Evolutionary conservation across 1,140 invertebrate genomes (phyloP).

Genomic region (Pogonomyrmex californicus): DNA sequence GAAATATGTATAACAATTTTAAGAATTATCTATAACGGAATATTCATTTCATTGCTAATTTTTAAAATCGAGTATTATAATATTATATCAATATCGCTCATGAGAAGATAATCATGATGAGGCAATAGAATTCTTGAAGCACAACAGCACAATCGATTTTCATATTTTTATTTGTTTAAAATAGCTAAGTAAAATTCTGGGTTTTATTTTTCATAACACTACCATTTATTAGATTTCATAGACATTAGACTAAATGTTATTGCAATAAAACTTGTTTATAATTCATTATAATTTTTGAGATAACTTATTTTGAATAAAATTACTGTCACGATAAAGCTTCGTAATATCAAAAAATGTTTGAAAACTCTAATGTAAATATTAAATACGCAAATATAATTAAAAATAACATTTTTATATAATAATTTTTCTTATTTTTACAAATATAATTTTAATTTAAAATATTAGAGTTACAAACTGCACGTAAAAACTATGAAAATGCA

Average conservation of each 20-base stretch:
- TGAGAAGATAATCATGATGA: background rate
- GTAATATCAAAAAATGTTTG: background rate
- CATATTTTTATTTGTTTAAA: background rate
- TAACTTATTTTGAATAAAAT: background rate
- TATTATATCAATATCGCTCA: background rate
- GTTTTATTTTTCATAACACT: background rate
- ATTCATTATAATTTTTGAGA: background rate
- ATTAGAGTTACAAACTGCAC: background rate
- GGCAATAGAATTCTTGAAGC: background rate
- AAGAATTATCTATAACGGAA: no score
- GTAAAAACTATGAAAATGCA: conserved; percentile 12
- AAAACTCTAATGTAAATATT: background rate
- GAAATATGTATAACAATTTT: background rate
- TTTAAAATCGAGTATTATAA: background rate
- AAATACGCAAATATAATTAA: background rate
- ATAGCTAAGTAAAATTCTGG: background rate
- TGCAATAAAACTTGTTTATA: background rate
- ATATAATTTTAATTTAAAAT: background rate
- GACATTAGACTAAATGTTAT: background rate
- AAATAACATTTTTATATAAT: background rate
- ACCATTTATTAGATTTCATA: background rate
- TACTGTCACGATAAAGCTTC: background rate
- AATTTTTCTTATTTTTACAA: background rate
- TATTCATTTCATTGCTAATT: background rate
- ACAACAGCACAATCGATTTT: background rate